Evolutionary conservation across 2,113 vertebrate species (phyloP).

Genomic region (Bubo blakistoni): DNA sequence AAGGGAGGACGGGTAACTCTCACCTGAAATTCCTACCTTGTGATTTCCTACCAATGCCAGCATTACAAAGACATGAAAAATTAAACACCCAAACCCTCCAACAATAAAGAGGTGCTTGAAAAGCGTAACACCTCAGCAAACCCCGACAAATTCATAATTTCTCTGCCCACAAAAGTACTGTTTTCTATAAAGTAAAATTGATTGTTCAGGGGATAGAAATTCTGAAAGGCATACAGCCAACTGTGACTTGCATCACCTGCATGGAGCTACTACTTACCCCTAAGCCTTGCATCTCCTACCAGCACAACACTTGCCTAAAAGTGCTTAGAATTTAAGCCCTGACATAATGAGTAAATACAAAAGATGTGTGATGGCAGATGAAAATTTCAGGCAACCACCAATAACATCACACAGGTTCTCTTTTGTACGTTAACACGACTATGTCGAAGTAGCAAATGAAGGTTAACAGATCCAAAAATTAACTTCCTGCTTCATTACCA

Average conservation of each 20-base stretch:
- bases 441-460: background rate
- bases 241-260: background rate
- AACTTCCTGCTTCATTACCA: background rate
- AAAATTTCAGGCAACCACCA: background rate
- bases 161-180: fast-evolving
- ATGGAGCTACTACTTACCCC: background rate
- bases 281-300: background rate
- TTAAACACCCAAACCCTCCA: background rate
- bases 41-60: background rate
- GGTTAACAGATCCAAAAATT: background rate
- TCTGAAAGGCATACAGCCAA: background rate
- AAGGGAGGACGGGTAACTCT: background rate
- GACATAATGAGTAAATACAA: background rate
- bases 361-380: background rate
- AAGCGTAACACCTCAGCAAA: background rate
- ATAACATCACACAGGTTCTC: background rate
- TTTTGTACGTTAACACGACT: background rate
- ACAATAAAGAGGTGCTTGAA: background rate
- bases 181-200: background rate
- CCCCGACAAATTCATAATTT: background rate
- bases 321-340: background rate
- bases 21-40: background rate
- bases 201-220: background rate
- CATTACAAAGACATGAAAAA: background rate
- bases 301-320: background rate